Evolutionary conservation across 2,888 invertebrate genomes (phyloP).

Genomic region (Stegophylla sp.): DNA sequence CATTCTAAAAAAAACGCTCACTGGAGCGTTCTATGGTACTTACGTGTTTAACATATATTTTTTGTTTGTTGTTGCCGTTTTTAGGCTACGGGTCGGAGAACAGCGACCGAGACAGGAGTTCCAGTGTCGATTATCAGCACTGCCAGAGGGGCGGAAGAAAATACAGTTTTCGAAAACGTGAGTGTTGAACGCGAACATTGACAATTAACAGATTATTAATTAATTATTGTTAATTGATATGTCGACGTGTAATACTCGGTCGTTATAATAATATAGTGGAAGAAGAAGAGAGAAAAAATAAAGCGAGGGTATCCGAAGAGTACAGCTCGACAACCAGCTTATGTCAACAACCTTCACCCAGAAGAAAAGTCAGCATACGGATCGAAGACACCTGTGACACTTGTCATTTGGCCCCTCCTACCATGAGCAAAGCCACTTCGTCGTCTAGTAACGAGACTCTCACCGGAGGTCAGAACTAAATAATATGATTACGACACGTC

Average conservation of each 20-base stretch:
- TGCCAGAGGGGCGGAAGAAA: constrained; percentile 46
- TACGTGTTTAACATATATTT: constrained; percentile 46
- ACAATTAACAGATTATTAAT: too few species aligned
- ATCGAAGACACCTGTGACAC: constrained; percentile 69
- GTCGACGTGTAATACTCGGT: neutral
- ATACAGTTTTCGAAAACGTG: constrained; percentile 72
- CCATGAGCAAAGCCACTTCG: constrained; percentile 75
- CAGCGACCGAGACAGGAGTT: constrained; percentile 75
- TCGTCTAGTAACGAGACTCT: constrained; percentile 81
- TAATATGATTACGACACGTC: too few species aligned
- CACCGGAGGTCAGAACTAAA: constrained; percentile 69
- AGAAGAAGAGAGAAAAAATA: constrained; percentile 67
- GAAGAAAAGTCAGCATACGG: constrained; percentile 66
- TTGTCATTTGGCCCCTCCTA: constrained; percentile 64
- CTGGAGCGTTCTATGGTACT: constrained; percentile 52
- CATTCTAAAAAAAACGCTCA: constrained; percentile 54
- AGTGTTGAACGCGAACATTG: neutral
- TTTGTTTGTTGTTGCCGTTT: constrained; percentile 60
- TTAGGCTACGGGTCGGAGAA: constrained; percentile 79
- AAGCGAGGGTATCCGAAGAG: constrained; percentile 64
- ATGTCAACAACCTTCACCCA: constrained; percentile 62
- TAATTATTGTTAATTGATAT: too few species aligned
- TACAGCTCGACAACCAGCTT: constrained; percentile 63
- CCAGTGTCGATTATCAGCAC: constrained; percentile 67
- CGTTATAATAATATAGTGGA: constrained; percentile 63